phyloP scores from a whole-genome alignment of 2,888 invertebrate species.

The Tribolium freemani region DNA sequence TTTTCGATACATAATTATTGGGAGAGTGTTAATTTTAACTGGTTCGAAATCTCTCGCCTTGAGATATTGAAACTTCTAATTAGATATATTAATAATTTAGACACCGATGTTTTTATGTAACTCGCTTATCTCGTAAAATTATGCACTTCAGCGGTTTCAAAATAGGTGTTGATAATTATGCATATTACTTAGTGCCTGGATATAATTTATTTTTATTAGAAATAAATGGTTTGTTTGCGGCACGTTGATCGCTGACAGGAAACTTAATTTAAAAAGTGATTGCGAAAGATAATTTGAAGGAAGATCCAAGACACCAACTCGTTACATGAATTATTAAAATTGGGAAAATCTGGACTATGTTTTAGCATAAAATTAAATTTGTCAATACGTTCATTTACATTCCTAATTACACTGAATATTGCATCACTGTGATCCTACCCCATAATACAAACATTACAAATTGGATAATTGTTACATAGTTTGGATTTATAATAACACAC shows the following conservation, averaged over 20 bases:
- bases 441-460: slow-evolving; percentile 6
- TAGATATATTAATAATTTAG: slow-evolving; percentile 28
- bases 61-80: slow-evolving; percentile 34
- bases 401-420: not conserved
- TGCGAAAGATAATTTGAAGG: slow-evolving; percentile 6
- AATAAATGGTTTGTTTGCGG: slow-evolving; percentile 27
- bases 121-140: slow-evolving; percentile 24
- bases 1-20: slow-evolving; percentile 27
- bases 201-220: slow-evolving; percentile 33
- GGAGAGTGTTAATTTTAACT: slow-evolving; percentile 27
- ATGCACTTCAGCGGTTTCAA: slow-evolving; percentile 28
- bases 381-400: not conserved
- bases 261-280: slow-evolving; percentile 2
- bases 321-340: not conserved
- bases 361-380: too few species aligned
- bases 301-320: slow-evolving; percentile 2
- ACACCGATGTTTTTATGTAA: slow-evolving; percentile 23
- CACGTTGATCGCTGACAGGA: slow-evolving; percentile 17
- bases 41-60: slow-evolving; percentile 25
- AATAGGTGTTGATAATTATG: slow-evolving; percentile 33
- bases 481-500: not conserved
- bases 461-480: slow-evolving; percentile 13
- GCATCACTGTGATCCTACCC: not conserved
- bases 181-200: slow-evolving; percentile 16
- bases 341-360: too few species aligned